These are phyloP conservation scores for Dione vanillae DNA, from an alignment of 2,888 invertebrate genomes.

Conservation along the genomic window DNA sequence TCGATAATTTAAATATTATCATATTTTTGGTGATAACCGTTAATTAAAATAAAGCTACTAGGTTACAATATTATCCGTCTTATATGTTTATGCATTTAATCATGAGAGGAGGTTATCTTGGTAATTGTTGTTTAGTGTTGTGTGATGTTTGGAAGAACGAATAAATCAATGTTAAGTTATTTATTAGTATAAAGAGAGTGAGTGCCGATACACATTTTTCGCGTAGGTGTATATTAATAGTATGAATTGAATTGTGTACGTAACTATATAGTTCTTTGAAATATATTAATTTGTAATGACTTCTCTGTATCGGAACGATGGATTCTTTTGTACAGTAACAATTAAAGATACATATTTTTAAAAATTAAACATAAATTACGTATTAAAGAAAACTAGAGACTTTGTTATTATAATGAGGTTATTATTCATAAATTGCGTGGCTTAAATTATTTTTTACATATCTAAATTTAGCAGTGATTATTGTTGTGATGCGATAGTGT, in stretches of 20 bases:
- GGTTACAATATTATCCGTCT: slow-evolving; percentile 25
- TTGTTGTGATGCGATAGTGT: slow-evolving; percentile 30
- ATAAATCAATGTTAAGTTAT: slow-evolving; percentile 37
- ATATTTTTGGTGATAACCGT: neutral
- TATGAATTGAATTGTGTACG: slow-evolving; percentile 6
- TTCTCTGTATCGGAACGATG: neutral
- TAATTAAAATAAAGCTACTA: neutral
- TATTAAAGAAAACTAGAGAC: no score
- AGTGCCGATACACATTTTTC: slow-evolving; percentile 14
- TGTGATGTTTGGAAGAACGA: slow-evolving; percentile 43
- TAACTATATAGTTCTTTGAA: slow-evolving; percentile 1
- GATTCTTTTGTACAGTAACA: neutral
- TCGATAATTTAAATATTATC: neutral
- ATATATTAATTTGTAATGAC: neutral
- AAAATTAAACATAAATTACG: neutral
- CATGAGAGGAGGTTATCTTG: slow-evolving; percentile 47
- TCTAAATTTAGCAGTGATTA: slow-evolving; percentile 35
- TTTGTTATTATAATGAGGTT: no score
- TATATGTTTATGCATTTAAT: slow-evolving; percentile 34
- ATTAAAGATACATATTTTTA: neutral
- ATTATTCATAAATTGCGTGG: neutral
- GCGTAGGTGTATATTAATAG: slow-evolving; percentile 20
- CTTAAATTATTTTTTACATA: slow-evolving; percentile 6
- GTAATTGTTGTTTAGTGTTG: slow-evolving; percentile 46
- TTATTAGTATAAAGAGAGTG: slow-evolving; percentile 28